Percentiles rank a stretch among this genome's conserved stretches.
Conservation (phyloP, 2,888 invertebrate species). For the Apocheima hispidaria region DNA sequence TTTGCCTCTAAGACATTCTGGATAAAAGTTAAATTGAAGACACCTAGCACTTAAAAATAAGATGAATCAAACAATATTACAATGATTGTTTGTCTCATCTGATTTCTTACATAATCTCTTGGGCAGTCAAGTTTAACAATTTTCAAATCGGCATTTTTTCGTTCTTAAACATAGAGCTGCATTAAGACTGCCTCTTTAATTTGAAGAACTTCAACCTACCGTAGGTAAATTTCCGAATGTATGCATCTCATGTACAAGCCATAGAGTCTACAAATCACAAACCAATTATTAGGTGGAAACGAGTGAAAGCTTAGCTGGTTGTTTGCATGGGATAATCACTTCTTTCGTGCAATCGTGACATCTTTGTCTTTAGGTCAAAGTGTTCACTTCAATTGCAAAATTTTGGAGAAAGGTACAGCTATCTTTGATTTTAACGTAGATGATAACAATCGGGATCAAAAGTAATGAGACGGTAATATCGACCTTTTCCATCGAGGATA, state of each 20-base stretch:
- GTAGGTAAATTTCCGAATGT: neutral
- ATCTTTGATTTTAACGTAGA: neutral
- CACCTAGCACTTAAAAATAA: too few relatives aligned
- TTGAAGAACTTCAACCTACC: neutral
- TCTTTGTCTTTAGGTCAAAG: slow-evolving; percentile 30
- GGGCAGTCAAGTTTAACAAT: too few relatives aligned
- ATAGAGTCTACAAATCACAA: slow-evolving; percentile 6
- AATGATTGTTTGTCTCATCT: too few relatives aligned
- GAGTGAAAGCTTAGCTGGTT: slow-evolving; percentile 38
- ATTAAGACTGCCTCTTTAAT: neutral
- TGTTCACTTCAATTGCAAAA: slow-evolving; percentile 19
- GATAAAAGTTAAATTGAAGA: too few relatives aligned
- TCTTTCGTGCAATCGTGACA: slow-evolving; percentile 25
- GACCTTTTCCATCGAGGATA: too few relatives aligned
- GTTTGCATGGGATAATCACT: slow-evolving; percentile 26
- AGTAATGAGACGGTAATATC: too few relatives aligned
- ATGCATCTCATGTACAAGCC: slow-evolving; percentile 11
- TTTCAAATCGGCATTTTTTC: too few relatives aligned
- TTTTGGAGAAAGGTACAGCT: slow-evolving; percentile 28
- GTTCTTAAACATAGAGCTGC: too few relatives aligned
- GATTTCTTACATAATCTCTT: too few relatives aligned
- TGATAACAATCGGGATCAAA: neutral
- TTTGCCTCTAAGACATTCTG: too few relatives aligned
- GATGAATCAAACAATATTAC: too few relatives aligned
- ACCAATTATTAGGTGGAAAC: slow-evolving; percentile 27